These are phyloP conservation scores for Malacoctenus gilli DNA, from an alignment of 2,797 vertebrate species.

Conservation along the genomic window DNA sequence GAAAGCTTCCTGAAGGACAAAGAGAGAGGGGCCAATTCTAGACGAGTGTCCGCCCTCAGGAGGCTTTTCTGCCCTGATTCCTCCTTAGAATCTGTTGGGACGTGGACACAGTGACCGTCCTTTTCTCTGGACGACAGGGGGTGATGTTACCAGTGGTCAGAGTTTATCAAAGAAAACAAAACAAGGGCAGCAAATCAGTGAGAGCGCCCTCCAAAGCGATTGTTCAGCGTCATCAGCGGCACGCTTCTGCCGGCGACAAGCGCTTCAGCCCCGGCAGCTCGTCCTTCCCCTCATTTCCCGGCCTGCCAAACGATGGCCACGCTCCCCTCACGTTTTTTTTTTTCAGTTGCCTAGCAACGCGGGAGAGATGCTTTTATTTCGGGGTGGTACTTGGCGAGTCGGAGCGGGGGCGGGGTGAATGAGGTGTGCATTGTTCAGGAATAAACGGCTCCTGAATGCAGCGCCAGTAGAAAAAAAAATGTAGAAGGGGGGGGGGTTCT, in stretches of 20 bases:
- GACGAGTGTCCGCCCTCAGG: not conserved
- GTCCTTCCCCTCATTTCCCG: constrained; percentile 7
- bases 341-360: constrained; percentile 81
- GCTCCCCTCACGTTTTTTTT: constrained; percentile 69
- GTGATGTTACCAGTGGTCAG: not conserved
- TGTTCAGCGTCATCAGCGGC: too few relatives aligned
- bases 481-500: constrained; percentile 13
- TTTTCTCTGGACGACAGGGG: not conserved
- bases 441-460: constrained; percentile 39
- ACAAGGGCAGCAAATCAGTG: too few relatives aligned
- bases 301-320: constrained; percentile 50
- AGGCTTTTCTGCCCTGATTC: not conserved
- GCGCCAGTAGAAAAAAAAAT: constrained; percentile 7
- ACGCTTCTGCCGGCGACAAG: too few relatives aligned
- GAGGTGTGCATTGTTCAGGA: constrained; percentile 61
- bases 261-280: not conserved
- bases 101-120: not conserved
- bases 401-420: constrained; percentile 43
- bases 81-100: not conserved
- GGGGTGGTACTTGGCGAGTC: constrained; percentile 57
- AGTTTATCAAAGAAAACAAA: not conserved
- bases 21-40: not conserved
- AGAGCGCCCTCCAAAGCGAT: too few relatives aligned
- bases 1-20: too few relatives aligned
- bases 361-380: constrained; percentile 61